A percentile compares a stretch with the other conserved stretches of the same genome.
These are phyloP conservation scores for Tuberolachnus salignus DNA, from an alignment of 2,888 invertebrate species.

Conservation along the genomic window DNA sequence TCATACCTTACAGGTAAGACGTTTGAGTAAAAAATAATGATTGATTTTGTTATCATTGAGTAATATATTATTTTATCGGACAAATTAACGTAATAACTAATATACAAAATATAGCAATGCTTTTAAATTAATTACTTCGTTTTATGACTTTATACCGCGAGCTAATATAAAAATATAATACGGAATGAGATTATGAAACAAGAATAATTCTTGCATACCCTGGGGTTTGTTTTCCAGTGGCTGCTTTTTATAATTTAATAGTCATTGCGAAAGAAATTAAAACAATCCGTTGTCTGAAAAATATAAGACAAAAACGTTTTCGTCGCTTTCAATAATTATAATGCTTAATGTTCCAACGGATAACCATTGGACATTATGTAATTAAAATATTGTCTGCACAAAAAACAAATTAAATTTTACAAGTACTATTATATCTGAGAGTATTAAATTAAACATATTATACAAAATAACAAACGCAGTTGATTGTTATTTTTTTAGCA, in stretches of 20 bases:
- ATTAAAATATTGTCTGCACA: constrained; percentile 47
- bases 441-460: neutral
- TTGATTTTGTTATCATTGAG: constrained; percentile 4
- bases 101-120: constrained; percentile 1
- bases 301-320: constrained; percentile 38
- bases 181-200: constrained; percentile 36
- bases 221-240: constrained; percentile 41
- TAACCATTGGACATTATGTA: constrained; percentile 34
- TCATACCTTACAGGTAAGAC: neutral
- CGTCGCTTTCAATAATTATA: constrained; percentile 54
- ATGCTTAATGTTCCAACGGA: constrained; percentile 50
- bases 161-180: constrained; percentile 21
- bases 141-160: constrained; percentile 33
- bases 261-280: constrained; percentile 51
- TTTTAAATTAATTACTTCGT: constrained; percentile 46
- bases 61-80: neutral
- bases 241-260: constrained; percentile 52
- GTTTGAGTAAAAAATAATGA: neutral
- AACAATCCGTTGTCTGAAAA: constrained; percentile 51
- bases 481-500: neutral
- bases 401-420: constrained; percentile 40
- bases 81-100: constrained; percentile 24
- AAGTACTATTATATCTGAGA: constrained; percentile 16
- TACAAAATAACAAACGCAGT: constrained; percentile 4
- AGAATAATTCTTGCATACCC: constrained; percentile 23